A percentile compares a stretch with the other conserved stretches of the same genome.
Evolutionary conservation across 2,113 vertebrate species (phyloP).

Genomic region (Heterochromis multidens): DNA sequence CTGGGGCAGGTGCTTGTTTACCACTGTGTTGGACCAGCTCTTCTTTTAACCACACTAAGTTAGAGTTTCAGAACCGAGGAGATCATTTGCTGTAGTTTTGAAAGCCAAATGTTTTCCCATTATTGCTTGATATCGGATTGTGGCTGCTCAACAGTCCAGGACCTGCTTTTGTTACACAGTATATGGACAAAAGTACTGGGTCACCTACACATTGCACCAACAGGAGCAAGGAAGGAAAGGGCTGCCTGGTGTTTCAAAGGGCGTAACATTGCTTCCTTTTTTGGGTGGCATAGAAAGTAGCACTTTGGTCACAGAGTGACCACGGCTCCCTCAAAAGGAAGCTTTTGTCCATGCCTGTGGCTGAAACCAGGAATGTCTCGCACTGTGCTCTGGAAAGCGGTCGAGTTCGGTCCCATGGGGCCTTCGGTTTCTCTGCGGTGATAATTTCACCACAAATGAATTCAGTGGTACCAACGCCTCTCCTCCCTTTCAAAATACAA

Average conservation of each 20-base stretch:
- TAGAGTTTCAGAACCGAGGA: background rate
- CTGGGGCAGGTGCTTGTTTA: no score
- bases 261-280: constrained; percentile 36
- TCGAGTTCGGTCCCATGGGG: background rate
- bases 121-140: background rate
- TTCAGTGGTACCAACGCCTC: background rate
- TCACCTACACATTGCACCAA: background rate
- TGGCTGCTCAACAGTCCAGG: background rate
- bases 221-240: background rate
- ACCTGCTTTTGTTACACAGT: background rate
- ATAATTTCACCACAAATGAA: constrained; percentile 42
- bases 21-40: no score
- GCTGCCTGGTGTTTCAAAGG: background rate
- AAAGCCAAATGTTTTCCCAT: background rate
- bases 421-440: constrained; percentile 22
- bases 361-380: constrained; percentile 51
- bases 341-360: constrained; percentile 53
- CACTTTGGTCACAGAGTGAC: constrained; percentile 41
- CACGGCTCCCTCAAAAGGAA: constrained; percentile 28
- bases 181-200: background rate
- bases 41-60: background rate
- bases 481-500: constrained; percentile 4
- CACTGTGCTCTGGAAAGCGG: background rate
- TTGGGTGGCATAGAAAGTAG: constrained; percentile 41
- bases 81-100: background rate